phyloP scores from a whole-genome alignment of 1,140 invertebrate species.

The Drosophila teissieri region DNA sequence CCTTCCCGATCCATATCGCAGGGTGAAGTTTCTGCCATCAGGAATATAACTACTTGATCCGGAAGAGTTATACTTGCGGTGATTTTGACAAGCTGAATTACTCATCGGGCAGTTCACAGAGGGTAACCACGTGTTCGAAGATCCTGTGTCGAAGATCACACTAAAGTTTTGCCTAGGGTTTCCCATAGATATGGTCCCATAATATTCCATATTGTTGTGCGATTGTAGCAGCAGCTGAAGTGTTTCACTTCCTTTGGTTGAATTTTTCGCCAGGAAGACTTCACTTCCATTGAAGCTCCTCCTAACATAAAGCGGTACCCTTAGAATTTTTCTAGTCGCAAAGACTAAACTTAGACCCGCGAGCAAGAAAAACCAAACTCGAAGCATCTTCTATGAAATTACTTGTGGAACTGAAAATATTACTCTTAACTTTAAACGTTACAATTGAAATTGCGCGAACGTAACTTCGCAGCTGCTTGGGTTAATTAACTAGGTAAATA shows the following conservation, averaged over 20 bases:
- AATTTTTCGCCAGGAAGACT: conserved; percentile 8
- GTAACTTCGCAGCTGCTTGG: conserved; percentile 34
- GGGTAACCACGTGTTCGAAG: conserved; percentile 66
- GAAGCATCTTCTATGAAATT: conserved; percentile 36
- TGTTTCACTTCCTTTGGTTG: neutral
- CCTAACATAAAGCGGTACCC: conserved; percentile 17
- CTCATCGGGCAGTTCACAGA: conserved; percentile 48
- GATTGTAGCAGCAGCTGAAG: conserved; percentile 27
- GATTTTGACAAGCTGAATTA: conserved; percentile 54
- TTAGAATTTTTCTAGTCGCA: conserved; percentile 5
- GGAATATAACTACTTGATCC: conserved; percentile 92
- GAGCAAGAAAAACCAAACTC: conserved; percentile 7
- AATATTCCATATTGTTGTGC: conserved; percentile 52
- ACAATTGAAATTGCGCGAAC: neutral
- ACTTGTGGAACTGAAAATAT: conserved; percentile 23
- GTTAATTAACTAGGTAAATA: conserved; percentile 19
- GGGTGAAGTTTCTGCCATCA: conserved; percentile 96
- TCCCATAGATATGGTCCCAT: conserved; percentile 94
- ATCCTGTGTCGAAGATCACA: conserved; percentile 71
- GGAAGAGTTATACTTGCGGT: conserved; percentile 90
- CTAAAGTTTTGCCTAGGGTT: conserved; percentile 91
- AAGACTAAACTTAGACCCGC: neutral
- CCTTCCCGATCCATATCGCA: conserved; percentile 97
- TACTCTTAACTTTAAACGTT: neutral
- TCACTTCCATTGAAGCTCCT: neutral